phyloP scores from a whole-genome alignment of 2,797 vertebrate genomes.

The Paedocypris micromegethes region DNA sequence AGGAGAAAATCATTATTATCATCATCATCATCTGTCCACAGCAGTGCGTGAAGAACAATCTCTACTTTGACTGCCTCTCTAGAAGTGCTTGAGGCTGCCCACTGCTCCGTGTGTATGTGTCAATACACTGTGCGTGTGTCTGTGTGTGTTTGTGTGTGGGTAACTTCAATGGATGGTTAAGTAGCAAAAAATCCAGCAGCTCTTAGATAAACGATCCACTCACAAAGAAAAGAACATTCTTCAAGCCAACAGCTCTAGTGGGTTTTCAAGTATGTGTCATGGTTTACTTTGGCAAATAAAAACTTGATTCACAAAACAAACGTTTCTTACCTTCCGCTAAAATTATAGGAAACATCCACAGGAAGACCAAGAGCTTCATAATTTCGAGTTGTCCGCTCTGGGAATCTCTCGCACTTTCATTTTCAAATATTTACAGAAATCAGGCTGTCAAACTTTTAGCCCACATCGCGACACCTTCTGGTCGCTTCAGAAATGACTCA shows the following conservation, averaged over 20 bases:
- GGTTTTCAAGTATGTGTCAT: neutral
- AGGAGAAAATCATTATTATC: neutral
- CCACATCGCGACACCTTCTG: no score
- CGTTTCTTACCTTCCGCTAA: neutral
- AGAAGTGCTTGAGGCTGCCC: no score
- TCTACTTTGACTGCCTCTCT: neutral
- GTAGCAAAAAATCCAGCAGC: no score
- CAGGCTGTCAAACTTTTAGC: no score
- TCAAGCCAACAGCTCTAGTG: neutral
- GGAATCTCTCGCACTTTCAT: neutral
- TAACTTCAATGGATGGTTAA: no score
- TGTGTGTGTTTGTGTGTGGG: no score
- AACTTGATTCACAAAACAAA: neutral
- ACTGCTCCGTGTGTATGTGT: no score
- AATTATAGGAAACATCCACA: constrained; percentile 27
- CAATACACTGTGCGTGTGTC: no score
- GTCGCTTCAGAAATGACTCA: no score
- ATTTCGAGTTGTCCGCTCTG: neutral
- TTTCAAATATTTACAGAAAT: no score
- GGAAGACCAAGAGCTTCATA: constrained; percentile 22
- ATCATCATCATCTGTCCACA: neutral
- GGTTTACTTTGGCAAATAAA: neutral
- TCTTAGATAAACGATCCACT: no score
- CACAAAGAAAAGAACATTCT: no score
- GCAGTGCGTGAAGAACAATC: neutral